phyloP scores from a whole-genome alignment of 2,888 invertebrate species.

The Brachyptera risi region DNA sequence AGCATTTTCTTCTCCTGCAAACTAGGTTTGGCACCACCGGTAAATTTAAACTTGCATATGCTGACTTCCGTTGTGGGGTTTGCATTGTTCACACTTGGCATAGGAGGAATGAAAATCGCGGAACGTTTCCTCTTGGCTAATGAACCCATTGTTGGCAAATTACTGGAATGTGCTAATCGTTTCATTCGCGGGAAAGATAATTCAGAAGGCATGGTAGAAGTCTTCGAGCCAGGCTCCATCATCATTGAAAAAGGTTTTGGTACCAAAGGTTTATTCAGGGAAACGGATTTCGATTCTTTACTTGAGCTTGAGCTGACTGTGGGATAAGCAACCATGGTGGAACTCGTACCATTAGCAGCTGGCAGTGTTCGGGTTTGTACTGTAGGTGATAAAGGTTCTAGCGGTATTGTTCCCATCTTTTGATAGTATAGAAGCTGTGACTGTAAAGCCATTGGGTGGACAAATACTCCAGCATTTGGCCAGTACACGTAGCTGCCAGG shows the following conservation, averaged over 20 bases:
- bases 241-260: slow-evolving; percentile 28
- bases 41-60: slow-evolving; percentile 91
- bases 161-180: slow-evolving; percentile 26
- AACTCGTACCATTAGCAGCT: not conserved
- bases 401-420: slow-evolving; percentile 56
- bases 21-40: slow-evolving; percentile 84
- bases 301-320: too few relatives aligned
- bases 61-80: slow-evolving; percentile 81
- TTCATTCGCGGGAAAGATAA: slow-evolving; percentile 30
- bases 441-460: slow-evolving; percentile 69
- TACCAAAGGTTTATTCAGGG: slow-evolving; percentile 16
- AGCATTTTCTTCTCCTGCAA: slow-evolving; percentile 89
- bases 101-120: slow-evolving; percentile 79
- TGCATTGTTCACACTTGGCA: slow-evolving; percentile 67
- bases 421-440: slow-evolving; percentile 72
- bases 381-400: slow-evolving; percentile 23
- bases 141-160: slow-evolving; percentile 21
- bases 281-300: not conserved
- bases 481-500: slow-evolving; percentile 57
- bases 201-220: slow-evolving; percentile 24
- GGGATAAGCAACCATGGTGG: slow-evolving; percentile 37
- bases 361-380: slow-evolving; percentile 13
- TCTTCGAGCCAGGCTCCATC: slow-evolving; percentile 22
- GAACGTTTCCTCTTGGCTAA: slow-evolving; percentile 70
- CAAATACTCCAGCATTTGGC: slow-evolving; percentile 65